Conservation (phyloP, 2,888 invertebrate species). For the Tribolium freemani region DNA sequence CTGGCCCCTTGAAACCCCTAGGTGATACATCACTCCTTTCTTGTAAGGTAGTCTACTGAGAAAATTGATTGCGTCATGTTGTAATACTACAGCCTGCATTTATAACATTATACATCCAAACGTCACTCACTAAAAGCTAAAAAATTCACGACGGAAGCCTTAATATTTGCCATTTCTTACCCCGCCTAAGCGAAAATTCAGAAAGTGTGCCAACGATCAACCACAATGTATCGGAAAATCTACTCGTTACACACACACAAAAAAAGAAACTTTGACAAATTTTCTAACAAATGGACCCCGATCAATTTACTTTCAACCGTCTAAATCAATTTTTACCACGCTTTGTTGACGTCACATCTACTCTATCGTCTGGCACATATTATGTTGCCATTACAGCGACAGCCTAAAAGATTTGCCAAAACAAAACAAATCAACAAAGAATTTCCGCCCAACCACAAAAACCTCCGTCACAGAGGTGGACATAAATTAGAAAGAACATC, state of each 20-base stretch:
- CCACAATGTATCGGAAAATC: background rate
- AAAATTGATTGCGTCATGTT: conserved; percentile 65
- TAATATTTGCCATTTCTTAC: conserved; percentile 2
- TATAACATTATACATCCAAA: conserved; percentile 49
- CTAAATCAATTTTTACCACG: background rate
- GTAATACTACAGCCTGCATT: conserved; percentile 60
- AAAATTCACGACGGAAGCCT: conserved; percentile 10
- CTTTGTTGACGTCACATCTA: background rate
- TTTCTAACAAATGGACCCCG: background rate
- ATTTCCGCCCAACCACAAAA: too few relatives aligned
- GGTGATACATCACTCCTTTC: conserved; percentile 65
- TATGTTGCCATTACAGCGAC: background rate
- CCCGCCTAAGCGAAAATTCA: background rate
- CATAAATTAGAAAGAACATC: too few relatives aligned
- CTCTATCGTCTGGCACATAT: background rate
- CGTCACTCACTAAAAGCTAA: conserved; percentile 27
- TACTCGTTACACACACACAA: background rate
- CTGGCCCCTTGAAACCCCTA: conserved; percentile 58
- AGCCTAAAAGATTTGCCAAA: background rate
- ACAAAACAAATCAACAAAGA: background rate
- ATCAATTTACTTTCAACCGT: background rate
- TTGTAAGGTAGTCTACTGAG: conserved; percentile 60
- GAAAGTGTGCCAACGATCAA: background rate
- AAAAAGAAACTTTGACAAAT: background rate
- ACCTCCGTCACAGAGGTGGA: too few relatives aligned